Conservation (phyloP, 2,888 invertebrate genomes). For the Noctua janthina region DNA sequence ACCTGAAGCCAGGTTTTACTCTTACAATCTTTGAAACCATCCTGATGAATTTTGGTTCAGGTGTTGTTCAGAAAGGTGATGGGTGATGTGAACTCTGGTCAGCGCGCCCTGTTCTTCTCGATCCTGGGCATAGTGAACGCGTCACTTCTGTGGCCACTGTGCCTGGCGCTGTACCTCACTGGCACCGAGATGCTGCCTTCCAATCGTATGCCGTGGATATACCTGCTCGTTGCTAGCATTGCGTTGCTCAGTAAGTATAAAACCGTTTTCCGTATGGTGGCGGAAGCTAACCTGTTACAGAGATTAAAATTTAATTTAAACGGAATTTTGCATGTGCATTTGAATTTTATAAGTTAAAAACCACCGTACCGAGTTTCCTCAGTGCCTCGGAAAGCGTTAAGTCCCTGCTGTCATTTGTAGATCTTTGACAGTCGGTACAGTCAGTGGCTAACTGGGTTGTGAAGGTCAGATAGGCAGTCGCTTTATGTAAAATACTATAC, state of each 20-base stretch:
- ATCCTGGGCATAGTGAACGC: slow-evolving; percentile 97
- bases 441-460: no score
- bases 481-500: no score
- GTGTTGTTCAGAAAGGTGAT: slow-evolving; percentile 98
- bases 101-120: slow-evolving; percentile 98
- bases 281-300: not conserved
- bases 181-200: slow-evolving; percentile 96
- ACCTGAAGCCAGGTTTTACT: not conserved
- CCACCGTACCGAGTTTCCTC: no score
- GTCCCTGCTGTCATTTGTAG: no score
- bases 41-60: slow-evolving; percentile 82
- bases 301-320: no score
- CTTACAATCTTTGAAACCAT: not conserved
- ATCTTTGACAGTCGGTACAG: no score
- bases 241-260: slow-evolving; percentile 93
- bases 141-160: slow-evolving; percentile 97
- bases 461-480: no score
- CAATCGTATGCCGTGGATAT: slow-evolving; percentile 96
- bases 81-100: slow-evolving; percentile 97
- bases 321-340: not conserved
- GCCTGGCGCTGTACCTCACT: slow-evolving; percentile 95
- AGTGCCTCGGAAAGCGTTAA: no score
- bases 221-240: slow-evolving; percentile 94
- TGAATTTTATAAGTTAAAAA: not conserved
- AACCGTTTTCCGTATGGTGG: not conserved